phyloP scores from a whole-genome alignment of 2,113 vertebrate species.

The Seriola dumerili region DNA sequence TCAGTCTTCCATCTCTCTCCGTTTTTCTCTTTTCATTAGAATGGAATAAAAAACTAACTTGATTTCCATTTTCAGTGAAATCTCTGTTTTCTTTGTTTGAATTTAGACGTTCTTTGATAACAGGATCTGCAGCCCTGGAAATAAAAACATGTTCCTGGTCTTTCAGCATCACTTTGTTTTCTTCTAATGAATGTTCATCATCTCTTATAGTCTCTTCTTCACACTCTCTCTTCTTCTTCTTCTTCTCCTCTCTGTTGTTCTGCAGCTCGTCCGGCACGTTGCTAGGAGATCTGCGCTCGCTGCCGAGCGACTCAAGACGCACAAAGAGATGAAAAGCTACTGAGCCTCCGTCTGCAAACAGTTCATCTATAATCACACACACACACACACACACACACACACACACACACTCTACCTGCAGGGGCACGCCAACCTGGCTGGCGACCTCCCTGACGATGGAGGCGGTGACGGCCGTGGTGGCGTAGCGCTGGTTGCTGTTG shows the following conservation, averaged over 20 bases:
- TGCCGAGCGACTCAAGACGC: background rate
- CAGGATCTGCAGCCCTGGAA: no score
- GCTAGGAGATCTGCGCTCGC: slow-evolving; percentile 28
- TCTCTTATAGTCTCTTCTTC: no score
- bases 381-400: background rate
- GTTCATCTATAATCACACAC: background rate
- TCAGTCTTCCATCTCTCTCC: no score
- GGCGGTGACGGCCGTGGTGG: slow-evolving; percentile 94
- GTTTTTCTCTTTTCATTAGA: no score
- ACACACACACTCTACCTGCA: slow-evolving; percentile 87
- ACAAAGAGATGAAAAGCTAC: background rate
- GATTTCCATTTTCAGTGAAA: no score
- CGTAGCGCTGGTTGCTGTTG: slow-evolving; percentile 97
- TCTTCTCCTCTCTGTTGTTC: background rate
- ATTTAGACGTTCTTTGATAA: no score
- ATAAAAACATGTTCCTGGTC: background rate
- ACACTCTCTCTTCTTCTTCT: no score
- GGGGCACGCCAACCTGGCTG: slow-evolving; percentile 85
- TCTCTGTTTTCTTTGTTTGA: no score
- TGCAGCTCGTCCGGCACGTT: background rate
- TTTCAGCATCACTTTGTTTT: background rate
- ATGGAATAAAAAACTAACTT: no score
- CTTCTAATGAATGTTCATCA: background rate
- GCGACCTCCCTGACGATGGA: slow-evolving; percentile 91
- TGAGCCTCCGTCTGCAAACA: background rate